phyloP scores from a whole-genome alignment of 1,140 invertebrate genomes.

The Pseudomyrmex dendroicus region DNA sequence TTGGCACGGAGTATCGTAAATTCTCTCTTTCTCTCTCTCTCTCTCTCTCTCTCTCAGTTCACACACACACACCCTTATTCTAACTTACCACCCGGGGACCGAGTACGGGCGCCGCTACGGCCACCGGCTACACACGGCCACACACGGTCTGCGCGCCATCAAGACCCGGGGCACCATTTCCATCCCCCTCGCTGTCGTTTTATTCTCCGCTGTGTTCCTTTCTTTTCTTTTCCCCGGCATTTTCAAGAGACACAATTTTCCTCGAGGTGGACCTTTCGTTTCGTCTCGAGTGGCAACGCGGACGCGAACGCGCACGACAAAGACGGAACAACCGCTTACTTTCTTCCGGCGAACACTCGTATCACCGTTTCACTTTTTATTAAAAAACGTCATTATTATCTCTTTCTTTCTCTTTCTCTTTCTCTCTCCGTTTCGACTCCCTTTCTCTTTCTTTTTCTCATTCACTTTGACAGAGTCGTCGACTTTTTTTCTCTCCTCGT shows the following conservation, averaged over 20 bases:
- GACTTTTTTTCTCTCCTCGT: slow-evolving; percentile 31
- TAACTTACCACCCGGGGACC: slow-evolving; percentile 16
- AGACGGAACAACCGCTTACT: not conserved
- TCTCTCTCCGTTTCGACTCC: not conserved
- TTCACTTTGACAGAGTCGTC: slow-evolving; percentile 28
- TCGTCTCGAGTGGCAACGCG: slow-evolving; percentile 24
- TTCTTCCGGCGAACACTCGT: not conserved
- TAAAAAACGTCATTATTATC: slow-evolving; percentile 58
- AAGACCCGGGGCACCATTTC: slow-evolving; percentile 21
- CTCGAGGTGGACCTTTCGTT: slow-evolving; percentile 32
- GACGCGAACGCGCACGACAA: slow-evolving; percentile 1
- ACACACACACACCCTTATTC: slow-evolving; percentile 1
- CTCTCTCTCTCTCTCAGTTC: not conserved
- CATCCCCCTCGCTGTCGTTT: slow-evolving; percentile 34
- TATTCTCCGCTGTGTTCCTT: slow-evolving; percentile 19
- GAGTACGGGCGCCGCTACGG: slow-evolving; percentile 7
- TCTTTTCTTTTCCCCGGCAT: slow-evolving; percentile 1
- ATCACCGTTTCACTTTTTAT: slow-evolving; percentile 54
- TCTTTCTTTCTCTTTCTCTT: slow-evolving; percentile 1
- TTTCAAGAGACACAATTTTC: slow-evolving; percentile 53
- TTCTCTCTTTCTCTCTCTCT: slow-evolving; percentile 6
- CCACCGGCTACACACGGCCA: slow-evolving; percentile 2
- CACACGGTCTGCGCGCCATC: not conserved
- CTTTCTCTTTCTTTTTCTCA: not conserved
- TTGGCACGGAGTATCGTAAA: slow-evolving; percentile 64